Evolutionary conservation across 1,140 invertebrate species (phyloP).

Genomic region (Cydia strobilella): DNA sequence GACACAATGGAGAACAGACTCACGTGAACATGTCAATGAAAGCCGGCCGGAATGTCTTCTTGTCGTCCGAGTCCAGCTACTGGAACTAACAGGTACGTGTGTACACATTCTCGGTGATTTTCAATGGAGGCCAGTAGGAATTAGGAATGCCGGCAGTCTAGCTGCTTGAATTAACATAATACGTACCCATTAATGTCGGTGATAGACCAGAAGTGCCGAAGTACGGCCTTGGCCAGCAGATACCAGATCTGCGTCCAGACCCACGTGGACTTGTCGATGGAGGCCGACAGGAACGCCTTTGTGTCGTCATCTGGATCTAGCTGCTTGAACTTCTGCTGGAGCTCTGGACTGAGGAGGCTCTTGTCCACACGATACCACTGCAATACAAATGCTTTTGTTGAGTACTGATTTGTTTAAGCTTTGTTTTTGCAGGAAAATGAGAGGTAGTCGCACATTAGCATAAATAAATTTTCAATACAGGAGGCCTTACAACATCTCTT

Average conservation of each 20-base stretch:
- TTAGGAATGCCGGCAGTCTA: neutral
- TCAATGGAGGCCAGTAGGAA: neutral
- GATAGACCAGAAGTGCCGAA: constrained; percentile 88
- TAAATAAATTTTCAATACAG: no score
- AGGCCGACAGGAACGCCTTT: constrained; percentile 84
- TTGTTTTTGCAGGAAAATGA: no score
- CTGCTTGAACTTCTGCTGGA: constrained; percentile 82
- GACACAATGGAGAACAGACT: constrained; percentile 82
- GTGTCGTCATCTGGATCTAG: constrained; percentile 86
- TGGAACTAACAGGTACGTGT: constrained; percentile 47
- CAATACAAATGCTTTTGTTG: constrained; percentile 61
- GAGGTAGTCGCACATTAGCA: no score
- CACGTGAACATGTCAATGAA: constrained; percentile 88
- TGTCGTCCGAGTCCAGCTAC: constrained; percentile 81
- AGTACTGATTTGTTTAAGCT: constrained; percentile 48
- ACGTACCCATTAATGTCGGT: constrained; percentile 93
- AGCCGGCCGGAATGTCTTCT: constrained; percentile 83
- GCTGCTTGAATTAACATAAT: neutral
- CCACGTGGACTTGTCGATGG: constrained; percentile 87
- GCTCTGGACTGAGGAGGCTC: constrained; percentile 64
- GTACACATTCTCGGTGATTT: constrained; percentile 90
- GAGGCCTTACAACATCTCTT: no score
- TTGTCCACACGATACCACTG: constrained; percentile 86
- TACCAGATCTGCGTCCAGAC: constrained; percentile 89
- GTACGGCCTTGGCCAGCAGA: constrained; percentile 84